Evolutionary conservation across 2,797 vertebrate genomes (phyloP).

Genomic region (Setipinna tenuifilis): DNA sequence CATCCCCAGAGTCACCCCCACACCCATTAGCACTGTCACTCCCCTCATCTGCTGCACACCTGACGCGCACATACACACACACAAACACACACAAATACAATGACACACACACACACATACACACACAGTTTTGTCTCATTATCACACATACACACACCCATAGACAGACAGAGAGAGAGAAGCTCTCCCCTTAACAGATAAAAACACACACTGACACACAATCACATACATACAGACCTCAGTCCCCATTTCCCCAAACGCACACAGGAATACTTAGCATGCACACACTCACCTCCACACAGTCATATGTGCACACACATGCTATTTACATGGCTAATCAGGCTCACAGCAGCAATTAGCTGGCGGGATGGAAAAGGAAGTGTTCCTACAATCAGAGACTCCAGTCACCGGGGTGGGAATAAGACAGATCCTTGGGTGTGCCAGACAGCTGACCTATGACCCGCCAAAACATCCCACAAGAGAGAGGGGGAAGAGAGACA

Average conservation of each 20-base stretch:
- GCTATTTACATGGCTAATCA: conserved; percentile 60
- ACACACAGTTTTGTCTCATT: too few relatives aligned
- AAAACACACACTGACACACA: not conserved
- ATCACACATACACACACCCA: too few relatives aligned
- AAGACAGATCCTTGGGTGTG: not conserved
- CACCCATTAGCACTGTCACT: conserved; percentile 81
- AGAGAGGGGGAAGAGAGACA: not conserved
- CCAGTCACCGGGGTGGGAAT: not conserved
- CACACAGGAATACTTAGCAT: not conserved
- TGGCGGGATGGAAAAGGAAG: conserved; percentile 33
- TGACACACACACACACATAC: not conserved
- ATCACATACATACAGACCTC: not conserved
- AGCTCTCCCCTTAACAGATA: too few relatives aligned
- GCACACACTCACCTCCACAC: not conserved
- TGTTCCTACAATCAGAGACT: not conserved
- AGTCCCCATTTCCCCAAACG: not conserved
- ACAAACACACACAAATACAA: not conserved
- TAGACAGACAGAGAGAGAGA: too few relatives aligned
- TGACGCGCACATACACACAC: conserved; percentile 56
- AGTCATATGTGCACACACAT: conserved; percentile 44
- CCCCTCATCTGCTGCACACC: conserved; percentile 78
- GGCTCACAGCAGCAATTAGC: conserved; percentile 44
- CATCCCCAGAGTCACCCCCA: conserved; percentile 68
- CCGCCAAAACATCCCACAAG: not conserved
- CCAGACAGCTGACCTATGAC: not conserved